Conservation (phyloP, 2,797 vertebrate species). For the Neosalanx taihuensis region DNA sequence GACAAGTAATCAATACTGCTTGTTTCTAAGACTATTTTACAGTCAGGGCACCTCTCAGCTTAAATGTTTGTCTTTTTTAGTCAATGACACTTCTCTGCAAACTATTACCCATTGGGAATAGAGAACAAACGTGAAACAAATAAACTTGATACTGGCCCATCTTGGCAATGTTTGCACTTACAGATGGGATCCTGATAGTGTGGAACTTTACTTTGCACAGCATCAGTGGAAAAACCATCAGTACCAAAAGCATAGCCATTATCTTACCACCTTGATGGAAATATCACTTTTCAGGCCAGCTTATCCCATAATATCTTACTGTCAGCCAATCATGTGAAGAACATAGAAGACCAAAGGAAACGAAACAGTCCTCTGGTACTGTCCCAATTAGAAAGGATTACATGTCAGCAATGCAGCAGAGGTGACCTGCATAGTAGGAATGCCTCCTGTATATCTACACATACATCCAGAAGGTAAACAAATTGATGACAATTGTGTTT, state of each 20-base stretch:
- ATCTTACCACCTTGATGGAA: conserved; percentile 67
- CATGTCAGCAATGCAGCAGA: conserved; percentile 60
- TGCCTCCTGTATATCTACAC: conserved; percentile 58
- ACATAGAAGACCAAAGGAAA: conserved; percentile 59
- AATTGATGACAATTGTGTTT: conserved; percentile 6
- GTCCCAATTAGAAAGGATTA: conserved; percentile 64
- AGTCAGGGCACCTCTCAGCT: conserved; percentile 69
- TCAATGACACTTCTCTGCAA: conserved; percentile 76
- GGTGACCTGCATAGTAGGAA: conserved; percentile 69
- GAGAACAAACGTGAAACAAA: conserved; percentile 75
- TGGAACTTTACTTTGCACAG: conserved; percentile 64
- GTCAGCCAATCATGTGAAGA: conserved; percentile 58
- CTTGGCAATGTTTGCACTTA: conserved; percentile 67
- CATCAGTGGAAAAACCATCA: conserved; percentile 69
- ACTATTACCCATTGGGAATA: conserved; percentile 68
- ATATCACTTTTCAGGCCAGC: conserved; percentile 65
- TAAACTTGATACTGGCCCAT: conserved; percentile 62
- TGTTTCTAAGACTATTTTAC: conserved; percentile 75
- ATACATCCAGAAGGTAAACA: conserved; percentile 58
- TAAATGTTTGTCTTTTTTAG: conserved; percentile 82
- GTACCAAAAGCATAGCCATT: conserved; percentile 64
- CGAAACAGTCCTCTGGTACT: conserved; percentile 36
- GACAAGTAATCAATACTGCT: conserved; percentile 77
- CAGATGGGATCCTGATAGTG: conserved; percentile 69
- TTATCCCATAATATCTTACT: conserved; percentile 67